phyloP scores from a whole-genome alignment of 1,140 invertebrate genomes.

The Panagrolaimus sp. region DNA sequence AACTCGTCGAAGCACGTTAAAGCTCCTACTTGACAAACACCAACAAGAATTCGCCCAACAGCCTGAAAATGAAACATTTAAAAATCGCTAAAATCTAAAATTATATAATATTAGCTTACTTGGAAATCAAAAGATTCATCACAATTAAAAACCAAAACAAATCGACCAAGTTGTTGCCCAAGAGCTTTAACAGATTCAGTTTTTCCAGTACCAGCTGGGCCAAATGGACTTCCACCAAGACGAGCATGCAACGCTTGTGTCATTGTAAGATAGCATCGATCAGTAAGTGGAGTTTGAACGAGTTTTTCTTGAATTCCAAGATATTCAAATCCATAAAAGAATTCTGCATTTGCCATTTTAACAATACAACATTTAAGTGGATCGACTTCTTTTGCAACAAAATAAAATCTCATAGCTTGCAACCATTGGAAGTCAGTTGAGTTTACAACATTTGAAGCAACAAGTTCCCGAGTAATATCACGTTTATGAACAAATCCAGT shows the following conservation, averaged over 20 bases:
- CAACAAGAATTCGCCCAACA: constrained; percentile 91
- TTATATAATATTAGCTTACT: too few species aligned
- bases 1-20: constrained; percentile 99
- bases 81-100: too few species aligned
- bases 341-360: constrained; percentile 97
- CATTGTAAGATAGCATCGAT: constrained; percentile 97
- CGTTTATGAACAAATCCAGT: constrained; percentile 99
- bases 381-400: constrained; percentile 75
- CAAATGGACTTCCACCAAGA: constrained; percentile 60
- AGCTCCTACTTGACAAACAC: constrained; percentile 92
- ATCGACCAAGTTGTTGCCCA: constrained; percentile 91
- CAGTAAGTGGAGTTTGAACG: constrained; percentile 95
- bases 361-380: constrained; percentile 90
- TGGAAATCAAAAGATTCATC: constrained; percentile 99
- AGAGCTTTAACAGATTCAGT: constrained; percentile 98
- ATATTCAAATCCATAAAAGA: constrained; percentile 98
- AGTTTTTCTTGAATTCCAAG: constrained; percentile 91
- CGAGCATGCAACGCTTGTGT: constrained; percentile 89
- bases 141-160: constrained; percentile 98
- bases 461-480: constrained; percentile 82
- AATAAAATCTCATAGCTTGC: constrained; percentile 90
- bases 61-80: constrained; percentile 56
- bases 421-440: constrained; percentile 87
- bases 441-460: constrained; percentile 74
- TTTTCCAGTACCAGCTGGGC: constrained; percentile 65